Evolutionary conservation across 2,113 vertebrate species (phyloP).

Genomic region (Prolemur simus): DNA sequence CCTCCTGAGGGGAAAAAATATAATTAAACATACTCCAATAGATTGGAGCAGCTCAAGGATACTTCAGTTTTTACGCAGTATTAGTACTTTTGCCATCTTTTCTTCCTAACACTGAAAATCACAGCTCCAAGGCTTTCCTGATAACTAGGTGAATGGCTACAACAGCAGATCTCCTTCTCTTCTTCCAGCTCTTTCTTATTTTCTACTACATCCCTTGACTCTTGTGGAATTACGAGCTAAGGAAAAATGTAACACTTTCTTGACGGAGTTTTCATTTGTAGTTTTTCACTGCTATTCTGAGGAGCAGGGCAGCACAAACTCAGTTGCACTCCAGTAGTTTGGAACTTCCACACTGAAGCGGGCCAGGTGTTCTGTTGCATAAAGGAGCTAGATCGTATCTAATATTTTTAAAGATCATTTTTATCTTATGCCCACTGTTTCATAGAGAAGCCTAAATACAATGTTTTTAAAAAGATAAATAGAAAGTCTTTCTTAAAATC

Average conservation of each 20-base stretch:
- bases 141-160: not conserved
- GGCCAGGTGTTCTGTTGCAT: not conserved
- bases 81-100: not conserved
- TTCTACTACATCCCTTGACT: not conserved
- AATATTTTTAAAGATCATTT: not conserved
- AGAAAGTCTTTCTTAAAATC: not conserved
- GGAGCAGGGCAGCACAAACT: not conserved
- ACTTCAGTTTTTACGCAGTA: not conserved
- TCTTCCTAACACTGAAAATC: not conserved
- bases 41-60: not conserved
- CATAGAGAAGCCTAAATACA: not conserved
- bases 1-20: not conserved
- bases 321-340: not conserved
- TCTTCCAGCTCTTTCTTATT: not conserved
- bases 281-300: not conserved
- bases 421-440: not conserved
- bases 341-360: not conserved
- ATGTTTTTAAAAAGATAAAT: not conserved
- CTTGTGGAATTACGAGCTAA: not conserved
- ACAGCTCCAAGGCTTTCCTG: not conserved
- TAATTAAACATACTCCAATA: not conserved
- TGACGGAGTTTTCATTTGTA: not conserved
- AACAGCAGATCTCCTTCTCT: not conserved
- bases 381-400: not conserved
- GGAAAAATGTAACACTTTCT: not conserved